Conservation (phyloP, 2,797 vertebrate species). For the Thaleichthys pacificus region DNA sequence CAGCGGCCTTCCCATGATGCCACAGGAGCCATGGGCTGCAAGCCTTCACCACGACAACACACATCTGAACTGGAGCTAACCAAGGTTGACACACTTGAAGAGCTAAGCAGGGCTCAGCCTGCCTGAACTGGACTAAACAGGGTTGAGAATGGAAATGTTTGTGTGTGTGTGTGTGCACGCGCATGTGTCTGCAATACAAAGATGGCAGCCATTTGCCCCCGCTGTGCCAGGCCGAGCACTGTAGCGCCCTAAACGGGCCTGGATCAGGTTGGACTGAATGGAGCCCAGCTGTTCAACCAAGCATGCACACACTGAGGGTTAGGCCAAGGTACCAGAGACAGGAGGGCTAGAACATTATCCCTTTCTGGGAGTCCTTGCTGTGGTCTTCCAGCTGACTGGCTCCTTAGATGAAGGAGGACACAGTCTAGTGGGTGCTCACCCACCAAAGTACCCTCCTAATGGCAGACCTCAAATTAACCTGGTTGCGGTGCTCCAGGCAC, state of each 20-base stretch:
- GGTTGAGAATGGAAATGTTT: constrained; percentile 13
- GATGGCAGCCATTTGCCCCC: constrained; percentile 12
- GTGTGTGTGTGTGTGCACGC: constrained; percentile 8
- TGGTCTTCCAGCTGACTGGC: not conserved
- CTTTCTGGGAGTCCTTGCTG: not conserved
- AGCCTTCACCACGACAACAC: constrained; percentile 30
- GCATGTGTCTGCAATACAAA: constrained; percentile 14
- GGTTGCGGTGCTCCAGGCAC: constrained; percentile 37
- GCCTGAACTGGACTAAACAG: constrained; percentile 35
- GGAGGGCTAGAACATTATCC: not conserved
- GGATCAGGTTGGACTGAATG: constrained; percentile 23
- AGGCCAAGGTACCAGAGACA: not conserved
- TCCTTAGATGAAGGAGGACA: constrained; percentile 14
- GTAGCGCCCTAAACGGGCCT: not conserved
- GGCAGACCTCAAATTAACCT: constrained; percentile 59
- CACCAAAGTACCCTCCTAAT: constrained; percentile 49
- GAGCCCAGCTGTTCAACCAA: constrained; percentile 18
- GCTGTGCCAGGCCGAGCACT: constrained; percentile 24
- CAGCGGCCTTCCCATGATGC: constrained; percentile 32
- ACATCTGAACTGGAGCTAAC: constrained; percentile 52
- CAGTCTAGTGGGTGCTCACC: constrained; percentile 40
- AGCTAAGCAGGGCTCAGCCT: constrained; percentile 36
- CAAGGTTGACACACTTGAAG: constrained; percentile 26
- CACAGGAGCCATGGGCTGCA: constrained; percentile 21
- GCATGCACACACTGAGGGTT: constrained; percentile 10